A percentile compares a stretch with the other conserved stretches of the same genome.
phyloP scores from a whole-genome alignment of 1,140 invertebrate genomes.

The Zaprionus taronus region DNA sequence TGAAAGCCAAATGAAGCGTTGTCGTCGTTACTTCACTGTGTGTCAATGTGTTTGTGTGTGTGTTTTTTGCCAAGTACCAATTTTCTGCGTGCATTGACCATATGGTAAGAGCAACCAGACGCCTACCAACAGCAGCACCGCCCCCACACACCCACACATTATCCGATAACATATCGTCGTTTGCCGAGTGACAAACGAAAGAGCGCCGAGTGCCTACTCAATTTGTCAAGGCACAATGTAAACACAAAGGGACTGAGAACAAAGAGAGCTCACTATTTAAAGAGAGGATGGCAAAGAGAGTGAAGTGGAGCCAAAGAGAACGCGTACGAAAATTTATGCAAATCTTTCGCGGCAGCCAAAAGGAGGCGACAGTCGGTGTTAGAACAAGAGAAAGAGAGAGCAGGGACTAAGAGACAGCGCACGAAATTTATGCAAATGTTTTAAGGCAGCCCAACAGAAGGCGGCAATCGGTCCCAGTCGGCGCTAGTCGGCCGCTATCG shows the following conservation, averaged over 20 bases:
- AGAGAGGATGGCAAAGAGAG: neutral
- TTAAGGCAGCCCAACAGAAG: neutral
- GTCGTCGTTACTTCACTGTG: conserved; percentile 4
- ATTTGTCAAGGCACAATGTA: conserved; percentile 2
- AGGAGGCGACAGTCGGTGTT: neutral
- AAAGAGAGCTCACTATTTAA: neutral
- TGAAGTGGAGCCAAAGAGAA: neutral
- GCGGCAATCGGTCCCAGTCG: neutral
- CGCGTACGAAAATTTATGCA: neutral
- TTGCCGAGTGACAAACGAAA: neutral
- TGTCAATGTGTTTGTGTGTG: neutral
- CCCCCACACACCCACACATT: neutral
- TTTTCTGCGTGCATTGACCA: conserved; percentile 74
- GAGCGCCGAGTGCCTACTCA: neutral
- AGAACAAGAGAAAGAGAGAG: neutral
- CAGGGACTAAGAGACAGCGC: neutral
- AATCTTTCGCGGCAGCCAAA: neutral
- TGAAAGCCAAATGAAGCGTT: conserved; percentile 77
- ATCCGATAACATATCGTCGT: conserved; percentile 4
- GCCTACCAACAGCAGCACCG: neutral
- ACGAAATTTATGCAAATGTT: neutral
- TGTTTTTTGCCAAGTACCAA: conserved; percentile 51
- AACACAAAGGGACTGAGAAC: neutral
- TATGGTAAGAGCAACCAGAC: conserved; percentile 49
- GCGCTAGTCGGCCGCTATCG: neutral